A percentile compares a stretch with the other conserved stretches of the same genome.
These are phyloP conservation scores for Xerus inauris DNA, from an alignment of 2,113 vertebrate species.

Conservation along the genomic window DNA sequence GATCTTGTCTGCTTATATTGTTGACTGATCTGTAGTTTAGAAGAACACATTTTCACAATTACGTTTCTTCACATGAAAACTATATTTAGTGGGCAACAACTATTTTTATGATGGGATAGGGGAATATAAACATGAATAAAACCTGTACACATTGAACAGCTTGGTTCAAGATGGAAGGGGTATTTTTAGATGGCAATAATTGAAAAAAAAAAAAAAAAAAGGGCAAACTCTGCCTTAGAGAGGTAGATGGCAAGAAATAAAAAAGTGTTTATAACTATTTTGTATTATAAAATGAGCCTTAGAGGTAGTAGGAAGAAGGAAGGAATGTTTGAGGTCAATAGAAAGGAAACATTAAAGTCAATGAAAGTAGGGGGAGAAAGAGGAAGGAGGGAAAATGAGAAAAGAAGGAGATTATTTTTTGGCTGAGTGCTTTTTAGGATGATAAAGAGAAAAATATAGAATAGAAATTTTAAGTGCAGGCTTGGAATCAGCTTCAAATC, in stretches of 20 bases:
- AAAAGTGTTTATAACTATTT: conserved; percentile 84
- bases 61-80: conserved; percentile 86
- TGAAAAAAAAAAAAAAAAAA: conserved; percentile 65
- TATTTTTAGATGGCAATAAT: conserved; percentile 87
- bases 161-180: conserved; percentile 80
- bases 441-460: conserved; percentile 82
- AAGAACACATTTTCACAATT: conserved; percentile 84
- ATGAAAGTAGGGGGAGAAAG: conserved; percentile 46
- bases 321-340: conserved; percentile 78
- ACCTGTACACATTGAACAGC: conserved; percentile 72
- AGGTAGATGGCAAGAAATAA: conserved; percentile 78
- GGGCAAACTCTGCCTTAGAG: conserved; percentile 80
- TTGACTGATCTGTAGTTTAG: conserved; percentile 83
- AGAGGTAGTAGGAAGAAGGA: conserved; percentile 70
- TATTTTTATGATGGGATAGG: conserved; percentile 87
- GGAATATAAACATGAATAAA: conserved; percentile 71
- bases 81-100: conserved; percentile 85
- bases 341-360: conserved; percentile 73
- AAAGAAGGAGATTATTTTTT: conserved; percentile 69
- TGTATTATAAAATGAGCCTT: conserved; percentile 83
- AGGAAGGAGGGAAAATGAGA: conserved; percentile 43
- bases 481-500: conserved; percentile 80
- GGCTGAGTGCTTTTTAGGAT: conserved; percentile 84
- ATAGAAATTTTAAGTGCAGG: conserved; percentile 79
- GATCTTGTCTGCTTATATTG: conserved; percentile 82